Evolutionary conservation across 2,113 vertebrate species (phyloP), one percentile per base, ranked within the genome.

Genomic region (Bostrychus sinensis): DNA sequence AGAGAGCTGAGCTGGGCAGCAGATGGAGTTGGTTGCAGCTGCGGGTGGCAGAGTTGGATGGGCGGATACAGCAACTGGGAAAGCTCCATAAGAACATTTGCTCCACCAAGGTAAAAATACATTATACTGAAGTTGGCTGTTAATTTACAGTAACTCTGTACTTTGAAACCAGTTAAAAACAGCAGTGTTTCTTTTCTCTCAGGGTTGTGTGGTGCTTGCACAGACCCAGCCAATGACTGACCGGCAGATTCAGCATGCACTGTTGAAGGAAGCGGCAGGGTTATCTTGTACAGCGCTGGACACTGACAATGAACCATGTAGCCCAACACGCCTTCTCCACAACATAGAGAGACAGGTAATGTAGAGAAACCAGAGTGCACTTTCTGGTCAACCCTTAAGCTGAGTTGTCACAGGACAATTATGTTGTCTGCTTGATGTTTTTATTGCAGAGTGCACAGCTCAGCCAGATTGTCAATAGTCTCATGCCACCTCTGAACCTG

Each of bases 301-400:
- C 62, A 88, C 91, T 66, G 95, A 97, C 88, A 90, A 89, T 71
- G 95, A 95, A 77, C 94, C 93, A 72, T 95, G 94, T 91, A 98
- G 96, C 72, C 96, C 96, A 54, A 95, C 92, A 12, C 89, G 92
- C 53, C 95, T 98, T 62, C 92, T 98, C 80, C 91, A 92, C 78
- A 97, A 95, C 91, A 97, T 98, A 87, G 94, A 97, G 74, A 95
- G 93, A 93, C 96, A 98, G 95, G 96, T 98, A 92, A 26, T n/a
- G 25, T 84, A 84, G 25, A 1, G 32, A 3, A 20, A 22, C 14
- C 17, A 19, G 5, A 6, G 3, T 3, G 30, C 12, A 22, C 26
- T 19, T 10, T 22, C n/a, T n/a, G n/a, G 42, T 22, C 4, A 41
- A n/a, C n/a, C n/a, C 38, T 26, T 8, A 3, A 2, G 2, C 45